Evolutionary conservation across 2,888 invertebrate genomes (phyloP), one percentile per base, ranked within the genome.

Genomic region (Plebejus melissa): DNA sequence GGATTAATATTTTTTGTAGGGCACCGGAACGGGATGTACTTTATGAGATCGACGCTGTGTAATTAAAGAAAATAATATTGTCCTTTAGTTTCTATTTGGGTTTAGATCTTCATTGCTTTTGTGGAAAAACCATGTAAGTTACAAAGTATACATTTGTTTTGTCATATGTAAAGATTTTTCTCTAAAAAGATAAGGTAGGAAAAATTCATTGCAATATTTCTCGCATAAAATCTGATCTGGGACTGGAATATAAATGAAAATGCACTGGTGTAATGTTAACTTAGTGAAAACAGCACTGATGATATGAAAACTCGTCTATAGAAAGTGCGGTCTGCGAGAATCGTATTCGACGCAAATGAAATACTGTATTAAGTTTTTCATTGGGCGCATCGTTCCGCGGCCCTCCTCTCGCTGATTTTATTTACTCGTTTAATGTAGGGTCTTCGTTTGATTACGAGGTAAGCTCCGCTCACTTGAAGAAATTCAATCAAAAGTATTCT

Each of bases 401-500:
- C 57, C 58, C 74, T 75, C 70, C 69, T 76, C 77, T 70, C 46
- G 57, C 75, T 80, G 80, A 80, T 83, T 82, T 82, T 82, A 84
- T 84, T 80, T 82, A 81, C 81, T 81, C 77, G 79, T 82, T 83
- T 81, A 83, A 86, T 84, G 81, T 85, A 81, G 83, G 83, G 84
- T 84, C 85, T 84, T 83, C 78, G 82, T 80, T 84, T 86, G 83
- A 86, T 87, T 87, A 87, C 84, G 80, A 82, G 79, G 81, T 82
- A 82, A 83, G 86, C 83, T 80, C 80, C 82, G 83, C 84, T 83
- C 85, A 84, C 87, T 85, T 88, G 70, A 76, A 82, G 84, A 87
- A 82, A 82, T 81, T 81, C 79, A 80, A 83, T 82, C 81, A 82
- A 83, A 84, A 84, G 82, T 84, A 83, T 83, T 82, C 80, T 80